A percentile compares a stretch with the other conserved stretches of the same genome.
These are phyloP conservation scores for Crocodylus rhombifer DNA, from an alignment of 2,797 vertebrate species.

Conservation along the genomic window DNA sequence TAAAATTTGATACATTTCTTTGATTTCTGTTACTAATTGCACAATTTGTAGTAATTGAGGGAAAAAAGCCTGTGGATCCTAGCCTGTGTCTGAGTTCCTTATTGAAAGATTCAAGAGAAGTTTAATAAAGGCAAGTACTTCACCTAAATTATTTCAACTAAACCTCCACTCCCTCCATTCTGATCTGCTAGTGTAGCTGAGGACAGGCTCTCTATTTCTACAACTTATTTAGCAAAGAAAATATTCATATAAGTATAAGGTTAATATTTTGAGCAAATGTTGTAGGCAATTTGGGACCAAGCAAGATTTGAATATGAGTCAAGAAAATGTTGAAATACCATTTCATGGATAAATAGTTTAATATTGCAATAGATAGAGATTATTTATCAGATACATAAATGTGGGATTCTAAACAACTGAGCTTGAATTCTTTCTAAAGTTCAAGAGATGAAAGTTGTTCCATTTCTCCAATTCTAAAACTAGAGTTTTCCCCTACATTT, in stretches of 20 bases:
- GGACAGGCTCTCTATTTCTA: neutral
- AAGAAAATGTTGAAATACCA: neutral
- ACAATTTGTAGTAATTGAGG: neutral
- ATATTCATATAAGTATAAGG: neutral
- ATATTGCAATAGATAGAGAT: neutral
- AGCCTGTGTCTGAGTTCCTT: neutral
- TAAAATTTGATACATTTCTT: neutral
- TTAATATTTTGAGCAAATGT: neutral
- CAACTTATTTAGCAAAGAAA: neutral
- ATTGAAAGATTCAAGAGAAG: neutral
- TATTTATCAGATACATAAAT: neutral
- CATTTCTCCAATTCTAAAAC: neutral
- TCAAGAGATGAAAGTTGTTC: neutral
- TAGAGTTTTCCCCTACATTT: neutral
- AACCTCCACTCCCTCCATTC: neutral
- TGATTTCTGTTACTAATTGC: constrained; percentile 8
- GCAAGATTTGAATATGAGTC: neutral
- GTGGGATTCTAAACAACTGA: neutral
- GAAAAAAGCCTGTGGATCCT: neutral
- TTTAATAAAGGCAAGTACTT: neutral
- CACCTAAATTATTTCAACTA: neutral
- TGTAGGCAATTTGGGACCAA: neutral
- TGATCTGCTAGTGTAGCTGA: neutral
- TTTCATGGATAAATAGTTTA: neutral
- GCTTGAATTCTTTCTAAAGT: neutral